Percentiles rank a stretch among this genome's conserved stretches.
These are phyloP conservation scores for Drosophila sechellia DNA, from an alignment of 1,140 invertebrate species.

Conservation along the genomic window DNA sequence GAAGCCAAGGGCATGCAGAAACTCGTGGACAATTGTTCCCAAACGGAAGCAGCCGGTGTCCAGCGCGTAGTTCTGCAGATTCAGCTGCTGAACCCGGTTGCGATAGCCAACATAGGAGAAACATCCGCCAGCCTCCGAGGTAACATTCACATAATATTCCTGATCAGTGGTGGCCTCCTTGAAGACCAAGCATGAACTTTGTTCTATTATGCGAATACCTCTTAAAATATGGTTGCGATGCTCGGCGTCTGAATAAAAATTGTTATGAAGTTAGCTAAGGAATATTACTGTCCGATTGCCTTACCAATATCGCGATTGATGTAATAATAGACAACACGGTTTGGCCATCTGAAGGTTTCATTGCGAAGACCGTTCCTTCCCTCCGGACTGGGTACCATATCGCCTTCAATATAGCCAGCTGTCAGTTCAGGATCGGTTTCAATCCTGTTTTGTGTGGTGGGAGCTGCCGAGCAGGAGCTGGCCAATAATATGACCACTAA, in stretches of 20 bases:
- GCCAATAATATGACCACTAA: slow-evolving; percentile 19
- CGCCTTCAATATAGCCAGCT: slow-evolving; percentile 64
- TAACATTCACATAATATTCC: slow-evolving; percentile 79
- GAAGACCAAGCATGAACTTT: slow-evolving; percentile 56
- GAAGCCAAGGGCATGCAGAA: slow-evolving; percentile 89
- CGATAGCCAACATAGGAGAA: slow-evolving; percentile 86
- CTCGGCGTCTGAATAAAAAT: slow-evolving; percentile 34
- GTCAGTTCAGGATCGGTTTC: slow-evolving; percentile 66
- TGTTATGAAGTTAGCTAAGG: no score
- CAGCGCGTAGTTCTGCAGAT: slow-evolving; percentile 84
- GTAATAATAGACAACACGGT: slow-evolving; percentile 87
- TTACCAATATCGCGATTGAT: slow-evolving; percentile 85
- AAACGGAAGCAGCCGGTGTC: slow-evolving; percentile 73
- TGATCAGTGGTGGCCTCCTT: slow-evolving; percentile 46
- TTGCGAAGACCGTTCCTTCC: slow-evolving; percentile 86
- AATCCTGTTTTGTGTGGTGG: slow-evolving; percentile 15
- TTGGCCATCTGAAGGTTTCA: slow-evolving; percentile 86
- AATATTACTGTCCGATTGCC: background rate
- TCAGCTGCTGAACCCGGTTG: slow-evolving; percentile 85
- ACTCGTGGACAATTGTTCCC: slow-evolving; percentile 88
- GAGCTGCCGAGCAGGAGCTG: slow-evolving; percentile 30
- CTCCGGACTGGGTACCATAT: slow-evolving; percentile 47
- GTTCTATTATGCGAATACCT: slow-evolving; percentile 50
- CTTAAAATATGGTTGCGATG: slow-evolving; percentile 60
- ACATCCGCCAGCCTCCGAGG: slow-evolving; percentile 85